A percentile compares a stretch with the other conserved stretches of the same genome.
Evolutionary conservation across 1,140 invertebrate species (phyloP).

Genomic region (Drosophila leontia): DNA sequence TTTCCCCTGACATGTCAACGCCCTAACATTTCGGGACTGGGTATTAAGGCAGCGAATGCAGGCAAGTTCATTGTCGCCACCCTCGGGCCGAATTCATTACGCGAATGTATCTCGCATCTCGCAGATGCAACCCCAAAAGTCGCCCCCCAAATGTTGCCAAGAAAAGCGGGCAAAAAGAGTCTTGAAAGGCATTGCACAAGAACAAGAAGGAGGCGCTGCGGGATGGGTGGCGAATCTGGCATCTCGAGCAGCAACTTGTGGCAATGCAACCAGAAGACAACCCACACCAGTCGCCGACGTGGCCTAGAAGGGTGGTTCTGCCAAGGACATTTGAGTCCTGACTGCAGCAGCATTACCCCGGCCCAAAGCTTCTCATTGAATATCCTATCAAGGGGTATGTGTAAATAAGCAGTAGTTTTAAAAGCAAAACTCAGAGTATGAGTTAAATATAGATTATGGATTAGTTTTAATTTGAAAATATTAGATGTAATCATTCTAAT

Average conservation of each 20-base stretch:
- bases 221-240: conserved; percentile 4
- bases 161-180: conserved; percentile 53
- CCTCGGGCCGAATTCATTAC: conserved; percentile 76
- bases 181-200: conserved; percentile 66
- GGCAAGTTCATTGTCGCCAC: conserved; percentile 74
- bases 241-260: conserved; percentile 56
- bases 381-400: neutral
- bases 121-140: conserved; percentile 75
- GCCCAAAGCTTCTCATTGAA: neutral
- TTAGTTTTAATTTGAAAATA: neutral
- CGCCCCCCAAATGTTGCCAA: conserved; percentile 50
- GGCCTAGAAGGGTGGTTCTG: conserved; percentile 56
- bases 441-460: too few species aligned
- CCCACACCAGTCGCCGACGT: conserved; percentile 39
- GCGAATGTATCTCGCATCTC: conserved; percentile 60
- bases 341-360: conserved; percentile 35
- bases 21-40: conserved; percentile 22
- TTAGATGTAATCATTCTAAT: too few species aligned
- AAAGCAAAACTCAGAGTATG: neutral
- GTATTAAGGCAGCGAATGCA: conserved; percentile 30
- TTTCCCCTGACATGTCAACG: conserved; percentile 53
- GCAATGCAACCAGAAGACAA: conserved; percentile 75
- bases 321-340: conserved; percentile 46
- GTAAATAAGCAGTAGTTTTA: neutral
- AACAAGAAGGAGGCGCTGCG: conserved; percentile 42